Conservation (phyloP, 1,140 invertebrate species). For the Mya arenaria region DNA sequence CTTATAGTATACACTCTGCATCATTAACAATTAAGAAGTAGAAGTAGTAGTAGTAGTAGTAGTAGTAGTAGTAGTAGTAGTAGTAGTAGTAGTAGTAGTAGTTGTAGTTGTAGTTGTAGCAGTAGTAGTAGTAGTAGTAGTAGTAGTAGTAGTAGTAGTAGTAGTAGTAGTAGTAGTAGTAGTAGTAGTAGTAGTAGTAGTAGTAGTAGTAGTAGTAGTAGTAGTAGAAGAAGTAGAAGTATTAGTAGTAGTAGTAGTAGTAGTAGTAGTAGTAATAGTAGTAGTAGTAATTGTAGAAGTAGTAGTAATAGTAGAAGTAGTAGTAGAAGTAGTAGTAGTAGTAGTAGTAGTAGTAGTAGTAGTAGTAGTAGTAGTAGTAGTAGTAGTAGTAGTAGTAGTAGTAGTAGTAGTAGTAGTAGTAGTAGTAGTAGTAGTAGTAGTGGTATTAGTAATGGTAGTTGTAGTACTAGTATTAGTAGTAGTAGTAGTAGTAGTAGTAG, state of each 20-base stretch:
- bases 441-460: conserved; percentile 16
- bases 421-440: conserved; percentile 29
- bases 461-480: conserved; percentile 34
- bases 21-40: too few relatives aligned
- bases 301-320: conserved; percentile 29
- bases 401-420: conserved; percentile 37
- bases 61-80: too few relatives aligned
- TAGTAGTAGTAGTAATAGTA: conserved; percentile 35
- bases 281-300: conserved; percentile 31
- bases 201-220: conserved; percentile 37
- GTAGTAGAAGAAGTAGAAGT: conserved; percentile 23
- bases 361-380: neutral
- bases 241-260: conserved; percentile 31
- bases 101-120: conserved; percentile 10
- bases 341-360: conserved; percentile 37
- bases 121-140: conserved; percentile 38
- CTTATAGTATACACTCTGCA: too few relatives aligned
- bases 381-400: neutral
- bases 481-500: conserved; percentile 37
- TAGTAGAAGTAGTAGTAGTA: conserved; percentile 31
- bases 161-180: conserved; percentile 26
- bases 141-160: conserved; percentile 32
- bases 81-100: conserved; percentile 34
- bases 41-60: too few relatives aligned
- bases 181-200: conserved; percentile 39